Percentiles rank a stretch among this genome's conserved stretches.
Conservation (phyloP, 2,888 invertebrate species). For the Phania funesta region DNA sequence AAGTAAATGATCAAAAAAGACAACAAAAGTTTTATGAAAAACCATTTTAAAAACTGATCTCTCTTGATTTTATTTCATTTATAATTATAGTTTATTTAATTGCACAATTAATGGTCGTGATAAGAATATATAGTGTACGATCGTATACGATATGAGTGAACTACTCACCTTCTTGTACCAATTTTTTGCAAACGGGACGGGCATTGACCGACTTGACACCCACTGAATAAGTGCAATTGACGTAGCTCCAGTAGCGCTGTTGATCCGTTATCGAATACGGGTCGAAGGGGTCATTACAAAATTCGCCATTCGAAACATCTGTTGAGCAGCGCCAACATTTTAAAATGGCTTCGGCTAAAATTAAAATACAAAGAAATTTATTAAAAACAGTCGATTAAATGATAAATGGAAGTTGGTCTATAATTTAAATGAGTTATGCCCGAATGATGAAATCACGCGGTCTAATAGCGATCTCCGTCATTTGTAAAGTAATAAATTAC, state of each 20-base stretch:
- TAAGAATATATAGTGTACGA: no score
- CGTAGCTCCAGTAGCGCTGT: conserved; percentile 80
- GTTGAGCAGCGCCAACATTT: conserved; percentile 90
- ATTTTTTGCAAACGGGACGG: conserved; percentile 87
- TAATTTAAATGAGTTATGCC: no score
- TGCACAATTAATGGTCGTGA: no score
- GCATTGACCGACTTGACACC: conserved; percentile 80
- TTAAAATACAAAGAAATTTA: neutral
- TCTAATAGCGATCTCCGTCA: no score
- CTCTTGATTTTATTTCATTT: no score
- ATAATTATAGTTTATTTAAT: no score
- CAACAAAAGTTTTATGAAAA: no score
- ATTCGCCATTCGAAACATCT: conserved; percentile 83
- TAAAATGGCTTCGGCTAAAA: conserved; percentile 84
- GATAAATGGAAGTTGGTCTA: neutral
- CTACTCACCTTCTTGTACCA: conserved; percentile 86
- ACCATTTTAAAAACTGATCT: neutral
- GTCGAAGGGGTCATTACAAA: conserved; percentile 88
- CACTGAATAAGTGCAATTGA: conserved; percentile 81
- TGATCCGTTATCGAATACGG: conserved; percentile 80
- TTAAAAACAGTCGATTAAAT: neutral
- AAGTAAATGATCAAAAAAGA: no score
- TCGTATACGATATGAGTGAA: no score
- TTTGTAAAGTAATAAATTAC: no score
- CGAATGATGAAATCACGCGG: no score